Evolutionary conservation across 2,797 vertebrate genomes (phyloP).

Genomic region (Philypnodon macrostomus): DNA sequence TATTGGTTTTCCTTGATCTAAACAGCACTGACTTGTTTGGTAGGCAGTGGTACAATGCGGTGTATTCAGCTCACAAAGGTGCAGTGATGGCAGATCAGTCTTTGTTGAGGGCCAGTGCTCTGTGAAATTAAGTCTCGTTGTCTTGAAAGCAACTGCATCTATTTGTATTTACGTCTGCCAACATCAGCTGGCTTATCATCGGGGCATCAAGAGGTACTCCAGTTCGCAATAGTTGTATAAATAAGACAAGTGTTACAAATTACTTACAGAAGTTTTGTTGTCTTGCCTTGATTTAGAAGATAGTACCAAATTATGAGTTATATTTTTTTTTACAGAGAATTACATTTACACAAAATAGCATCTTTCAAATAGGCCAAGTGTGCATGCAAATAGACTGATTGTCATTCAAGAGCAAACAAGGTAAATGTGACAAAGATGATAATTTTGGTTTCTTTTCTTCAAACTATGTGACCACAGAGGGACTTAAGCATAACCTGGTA

Average conservation of each 20-base stretch:
- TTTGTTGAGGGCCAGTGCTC: constrained; percentile 60
- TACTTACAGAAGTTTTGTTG: constrained; percentile 7
- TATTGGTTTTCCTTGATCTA: constrained; percentile 32
- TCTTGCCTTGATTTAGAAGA: constrained; percentile 14
- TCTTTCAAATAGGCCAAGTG: too few relatives aligned
- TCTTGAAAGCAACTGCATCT: constrained; percentile 42
- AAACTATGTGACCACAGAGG: too few relatives aligned
- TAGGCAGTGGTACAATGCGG: constrained; percentile 25
- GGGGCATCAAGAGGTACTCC: constrained; percentile 27
- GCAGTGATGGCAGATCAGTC: constrained; percentile 51
- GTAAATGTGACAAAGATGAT: too few relatives aligned
- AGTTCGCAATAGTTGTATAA: constrained; percentile 37
- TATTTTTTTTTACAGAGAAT: too few relatives aligned
- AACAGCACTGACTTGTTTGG: constrained; percentile 38
- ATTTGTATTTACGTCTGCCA: constrained; percentile 47
- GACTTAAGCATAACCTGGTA: too few relatives aligned
- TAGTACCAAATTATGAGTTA: neutral
- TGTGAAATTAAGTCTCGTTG: constrained; percentile 68
- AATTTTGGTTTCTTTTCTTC: too few relatives aligned
- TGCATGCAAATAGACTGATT: too few relatives aligned
- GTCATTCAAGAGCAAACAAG: too few relatives aligned
- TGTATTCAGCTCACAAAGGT: constrained; percentile 59
- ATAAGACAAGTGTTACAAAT: constrained; percentile 25
- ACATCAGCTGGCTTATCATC: constrained; percentile 60
- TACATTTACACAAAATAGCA: too few relatives aligned